phyloP scores from a whole-genome alignment of 2,797 vertebrate species.

The Chiropotes sagulatus region DNA sequence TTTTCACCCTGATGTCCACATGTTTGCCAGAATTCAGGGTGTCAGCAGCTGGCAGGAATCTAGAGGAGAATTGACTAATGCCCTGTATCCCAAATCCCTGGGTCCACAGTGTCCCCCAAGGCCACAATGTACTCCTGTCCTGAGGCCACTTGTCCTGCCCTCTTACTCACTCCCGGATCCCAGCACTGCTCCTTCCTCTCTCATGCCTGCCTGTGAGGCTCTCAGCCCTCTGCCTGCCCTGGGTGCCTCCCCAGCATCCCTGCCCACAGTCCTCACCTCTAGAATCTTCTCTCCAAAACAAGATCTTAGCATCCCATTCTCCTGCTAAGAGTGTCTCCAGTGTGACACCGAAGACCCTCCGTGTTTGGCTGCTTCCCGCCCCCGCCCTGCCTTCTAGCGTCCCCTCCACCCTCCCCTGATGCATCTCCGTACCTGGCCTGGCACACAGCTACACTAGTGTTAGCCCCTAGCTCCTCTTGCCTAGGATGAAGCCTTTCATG shows the following conservation, averaged over 20 bases:
- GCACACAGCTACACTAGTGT: not conserved
- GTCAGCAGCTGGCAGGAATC: not conserved
- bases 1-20: not conserved
- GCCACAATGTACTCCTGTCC: not conserved
- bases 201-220: not conserved
- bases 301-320: not conserved
- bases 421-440: rapidly evolving
- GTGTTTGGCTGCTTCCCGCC: not conserved
- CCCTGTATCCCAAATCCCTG: not conserved
- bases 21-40: not conserved
- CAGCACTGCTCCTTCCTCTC: not conserved
- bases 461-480: not conserved
- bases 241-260: not conserved
- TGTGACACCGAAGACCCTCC: not conserved
- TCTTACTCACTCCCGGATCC: not conserved
- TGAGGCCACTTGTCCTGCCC: not conserved
- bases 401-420: not conserved
- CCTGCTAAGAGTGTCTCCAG: not conserved
- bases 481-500: not conserved
- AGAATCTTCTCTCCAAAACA: not conserved
- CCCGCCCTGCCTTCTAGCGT: not conserved
- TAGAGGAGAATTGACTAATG: not conserved
- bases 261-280: not conserved
- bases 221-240: too few species aligned
- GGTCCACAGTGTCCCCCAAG: not conserved